A percentile compares a stretch with the other conserved stretches of the same genome.
phyloP scores from a whole-genome alignment of 2,797 vertebrate species.

The Antrozous pallidus region DNA sequence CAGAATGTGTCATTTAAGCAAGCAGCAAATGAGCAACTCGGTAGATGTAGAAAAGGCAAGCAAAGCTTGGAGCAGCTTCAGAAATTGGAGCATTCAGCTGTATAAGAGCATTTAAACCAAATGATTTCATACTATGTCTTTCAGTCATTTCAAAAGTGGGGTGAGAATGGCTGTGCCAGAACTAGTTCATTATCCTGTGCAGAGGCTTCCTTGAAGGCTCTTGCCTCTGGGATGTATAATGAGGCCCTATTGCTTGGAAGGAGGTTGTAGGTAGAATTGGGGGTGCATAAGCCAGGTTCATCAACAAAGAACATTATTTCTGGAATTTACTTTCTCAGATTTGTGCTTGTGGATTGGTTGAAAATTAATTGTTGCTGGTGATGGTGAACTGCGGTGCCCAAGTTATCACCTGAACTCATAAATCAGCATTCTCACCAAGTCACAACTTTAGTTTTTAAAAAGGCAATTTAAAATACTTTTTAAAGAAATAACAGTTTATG shows the following conservation, averaged over 20 bases:
- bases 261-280: background rate
- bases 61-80: no score
- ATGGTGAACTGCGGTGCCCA: background rate
- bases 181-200: background rate
- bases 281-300: background rate
- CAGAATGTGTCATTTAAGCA: background rate
- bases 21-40: background rate
- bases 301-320: background rate
- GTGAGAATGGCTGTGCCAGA: background rate
- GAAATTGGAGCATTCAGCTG: background rate
- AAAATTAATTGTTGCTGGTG: background rate
- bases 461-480: background rate
- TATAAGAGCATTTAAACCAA: background rate
- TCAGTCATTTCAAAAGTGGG: background rate
- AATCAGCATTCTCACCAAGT: background rate
- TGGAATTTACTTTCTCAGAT: background rate
- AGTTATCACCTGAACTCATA: background rate
- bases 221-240: background rate
- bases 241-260: background rate
- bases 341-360: background rate
- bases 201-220: background rate
- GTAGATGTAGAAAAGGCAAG: background rate
- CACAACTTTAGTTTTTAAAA: background rate
- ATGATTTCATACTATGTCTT: background rate
- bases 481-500: background rate